These are phyloP conservation scores for Sebastes iracundus DNA, from an alignment of 2,797 vertebrate species.

Conservation along the genomic window DNA sequence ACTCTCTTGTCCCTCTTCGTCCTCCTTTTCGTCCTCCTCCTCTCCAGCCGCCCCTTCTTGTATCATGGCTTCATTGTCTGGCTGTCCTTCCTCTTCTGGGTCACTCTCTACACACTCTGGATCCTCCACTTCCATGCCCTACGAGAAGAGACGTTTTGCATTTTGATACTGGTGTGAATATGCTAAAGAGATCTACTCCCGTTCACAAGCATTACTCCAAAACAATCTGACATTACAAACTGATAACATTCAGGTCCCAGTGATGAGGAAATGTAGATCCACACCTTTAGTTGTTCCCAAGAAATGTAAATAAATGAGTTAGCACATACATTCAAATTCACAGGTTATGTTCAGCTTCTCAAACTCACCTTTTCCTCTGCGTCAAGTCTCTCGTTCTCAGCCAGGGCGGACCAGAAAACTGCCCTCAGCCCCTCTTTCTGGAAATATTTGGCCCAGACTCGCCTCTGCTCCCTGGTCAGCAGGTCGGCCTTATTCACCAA, in stretches of 20 bases:
- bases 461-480: constrained; percentile 88
- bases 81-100: constrained; percentile 55
- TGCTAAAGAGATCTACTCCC: not conserved
- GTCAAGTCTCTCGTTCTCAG: constrained; percentile 83
- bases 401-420: constrained; percentile 97
- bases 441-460: constrained; percentile 89
- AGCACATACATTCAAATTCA: not conserved
- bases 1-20: constrained; percentile 67
- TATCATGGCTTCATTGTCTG: constrained; percentile 19
- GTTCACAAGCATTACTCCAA: not conserved
- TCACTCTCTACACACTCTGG: constrained; percentile 66
- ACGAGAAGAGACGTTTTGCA: constrained; percentile 6
- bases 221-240: not conserved
- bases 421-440: constrained; percentile 88
- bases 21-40: constrained; percentile 4
- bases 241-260: not conserved
- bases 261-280: not conserved
- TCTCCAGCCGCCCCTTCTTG: constrained; percentile 19
- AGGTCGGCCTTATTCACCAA: constrained; percentile 96
- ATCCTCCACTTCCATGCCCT: constrained; percentile 79
- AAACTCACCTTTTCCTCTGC: constrained; percentile 85
- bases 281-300: not conserved
- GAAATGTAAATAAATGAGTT: not conserved
- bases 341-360: not conserved
- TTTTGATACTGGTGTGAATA: not conserved